phyloP scores from a whole-genome alignment of 1,140 invertebrate genomes.

The Heliconius nattereri region DNA sequence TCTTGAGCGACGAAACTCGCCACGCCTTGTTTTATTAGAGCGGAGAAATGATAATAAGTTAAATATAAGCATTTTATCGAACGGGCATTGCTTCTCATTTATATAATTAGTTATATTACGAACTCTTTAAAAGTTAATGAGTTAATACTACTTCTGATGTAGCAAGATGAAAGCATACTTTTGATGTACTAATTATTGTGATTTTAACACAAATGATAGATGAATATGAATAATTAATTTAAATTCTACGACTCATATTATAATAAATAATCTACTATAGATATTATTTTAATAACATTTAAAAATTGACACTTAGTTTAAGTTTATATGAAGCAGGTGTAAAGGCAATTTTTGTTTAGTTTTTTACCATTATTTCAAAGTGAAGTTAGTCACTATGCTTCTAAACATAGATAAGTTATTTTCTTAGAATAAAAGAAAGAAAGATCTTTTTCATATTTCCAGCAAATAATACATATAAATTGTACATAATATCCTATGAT shows the following conservation, averaged over 20 bases:
- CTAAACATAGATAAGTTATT: neutral
- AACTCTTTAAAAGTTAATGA: neutral
- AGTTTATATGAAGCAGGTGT: no score
- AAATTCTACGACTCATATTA: neutral
- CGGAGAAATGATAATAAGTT: no score
- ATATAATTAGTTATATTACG: neutral
- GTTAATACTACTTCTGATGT: neutral
- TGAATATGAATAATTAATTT: neutral
- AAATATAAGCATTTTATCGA: no score
- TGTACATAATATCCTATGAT: neutral
- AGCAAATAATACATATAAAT: neutral
- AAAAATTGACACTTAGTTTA: no score
- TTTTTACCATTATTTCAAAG: constrained; percentile 73
- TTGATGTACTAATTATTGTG: neutral
- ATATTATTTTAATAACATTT: neutral
- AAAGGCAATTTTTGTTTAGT: no score
- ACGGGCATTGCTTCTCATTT: neutral
- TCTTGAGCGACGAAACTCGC: neutral
- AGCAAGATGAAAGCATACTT: neutral
- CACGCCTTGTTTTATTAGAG: no score
- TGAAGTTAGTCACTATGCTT: constrained; percentile 43
- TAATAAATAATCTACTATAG: neutral
- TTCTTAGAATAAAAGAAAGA: neutral
- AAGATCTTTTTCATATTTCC: neutral
- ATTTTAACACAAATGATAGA: neutral